Evolutionary conservation across 1,140 invertebrate species (phyloP).

Genomic region (Danaus melanippus): DNA sequence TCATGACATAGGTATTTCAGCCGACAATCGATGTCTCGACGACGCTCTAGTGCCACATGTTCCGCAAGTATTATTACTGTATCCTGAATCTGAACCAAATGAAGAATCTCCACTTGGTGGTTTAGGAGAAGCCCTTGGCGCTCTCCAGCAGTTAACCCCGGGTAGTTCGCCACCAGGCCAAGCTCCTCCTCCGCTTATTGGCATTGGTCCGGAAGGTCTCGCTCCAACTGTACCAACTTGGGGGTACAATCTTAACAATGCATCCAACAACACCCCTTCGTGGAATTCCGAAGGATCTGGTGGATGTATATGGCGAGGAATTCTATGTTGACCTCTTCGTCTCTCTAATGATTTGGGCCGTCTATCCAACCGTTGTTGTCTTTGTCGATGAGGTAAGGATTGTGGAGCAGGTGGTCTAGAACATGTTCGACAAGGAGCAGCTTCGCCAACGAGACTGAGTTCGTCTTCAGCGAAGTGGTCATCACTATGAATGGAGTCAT

Average conservation of each 20-base stretch:
- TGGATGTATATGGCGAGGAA: conserved; percentile 55
- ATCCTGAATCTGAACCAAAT: conserved; percentile 73
- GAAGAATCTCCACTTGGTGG: conserved; percentile 69
- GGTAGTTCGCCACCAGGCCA: conserved; percentile 62
- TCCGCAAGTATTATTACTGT: conserved; percentile 74
- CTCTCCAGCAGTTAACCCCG: conserved; percentile 60
- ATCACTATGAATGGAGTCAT: conserved; percentile 65
- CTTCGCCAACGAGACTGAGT: conserved; percentile 66
- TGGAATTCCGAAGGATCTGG: conserved; percentile 69
- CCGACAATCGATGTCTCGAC: conserved; percentile 55
- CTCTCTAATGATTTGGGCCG: conserved; percentile 59
- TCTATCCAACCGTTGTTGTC: conserved; percentile 55
- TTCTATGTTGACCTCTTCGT: conserved; percentile 52
- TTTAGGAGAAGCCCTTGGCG: conserved; percentile 57
- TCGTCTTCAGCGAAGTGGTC: conserved; percentile 71
- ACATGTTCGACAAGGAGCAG: conserved; percentile 58
- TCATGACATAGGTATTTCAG: conserved; percentile 44
- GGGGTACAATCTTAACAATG: conserved; percentile 75
- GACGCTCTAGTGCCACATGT: conserved; percentile 70
- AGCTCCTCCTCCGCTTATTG: conserved; percentile 48
- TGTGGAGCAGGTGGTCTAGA: conserved; percentile 48
- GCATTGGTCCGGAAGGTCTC: conserved; percentile 48
- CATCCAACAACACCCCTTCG: conserved; percentile 72
- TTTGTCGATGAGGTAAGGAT: conserved; percentile 55
- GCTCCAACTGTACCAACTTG: conserved; percentile 69